These are phyloP conservation scores for Acrocephalus kingi DNA, from an alignment of 2,113 vertebrate species.

Conservation along the genomic window DNA sequence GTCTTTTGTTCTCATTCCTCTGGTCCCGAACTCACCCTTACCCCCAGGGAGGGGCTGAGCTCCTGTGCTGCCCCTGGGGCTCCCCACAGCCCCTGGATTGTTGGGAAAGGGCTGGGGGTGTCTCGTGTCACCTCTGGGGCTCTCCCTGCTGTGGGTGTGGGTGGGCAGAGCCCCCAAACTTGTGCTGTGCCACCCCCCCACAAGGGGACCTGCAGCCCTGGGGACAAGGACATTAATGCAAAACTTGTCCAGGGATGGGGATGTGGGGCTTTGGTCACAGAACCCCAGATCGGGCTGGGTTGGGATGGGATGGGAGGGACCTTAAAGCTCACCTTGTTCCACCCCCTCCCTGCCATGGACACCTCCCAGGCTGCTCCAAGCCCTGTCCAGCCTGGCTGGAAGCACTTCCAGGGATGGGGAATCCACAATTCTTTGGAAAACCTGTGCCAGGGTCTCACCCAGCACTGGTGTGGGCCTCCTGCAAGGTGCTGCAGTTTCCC, in stretches of 20 bases:
- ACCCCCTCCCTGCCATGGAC: fast-evolving
- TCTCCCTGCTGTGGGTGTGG: too few species aligned
- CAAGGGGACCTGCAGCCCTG: too few species aligned
- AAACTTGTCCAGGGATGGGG: neutral
- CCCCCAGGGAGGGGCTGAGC: neutral
- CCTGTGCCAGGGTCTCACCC: neutral
- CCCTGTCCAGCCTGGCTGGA: neutral
- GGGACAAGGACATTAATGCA: neutral
- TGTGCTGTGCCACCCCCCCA: neutral
- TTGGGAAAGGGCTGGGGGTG: neutral
- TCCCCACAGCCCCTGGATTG: neutral
- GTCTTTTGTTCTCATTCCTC: neutral
- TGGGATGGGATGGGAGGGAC: neutral
- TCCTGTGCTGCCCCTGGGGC: neutral
- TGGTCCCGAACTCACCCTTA: fast-evolving
- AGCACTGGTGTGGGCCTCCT: neutral
- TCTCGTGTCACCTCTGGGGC: neutral
- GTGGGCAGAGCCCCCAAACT: neutral
- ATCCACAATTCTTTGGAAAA: neutral
- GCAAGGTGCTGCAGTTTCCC: neutral
- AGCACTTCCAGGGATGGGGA: neutral
- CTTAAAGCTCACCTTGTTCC: too few species aligned
- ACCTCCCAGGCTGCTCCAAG: neutral
- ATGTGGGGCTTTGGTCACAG: neutral
- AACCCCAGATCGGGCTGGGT: fast-evolving